Evolutionary conservation across 2,113 vertebrate genomes (phyloP).

Genomic region (Nyctereutes procyonoides): DNA sequence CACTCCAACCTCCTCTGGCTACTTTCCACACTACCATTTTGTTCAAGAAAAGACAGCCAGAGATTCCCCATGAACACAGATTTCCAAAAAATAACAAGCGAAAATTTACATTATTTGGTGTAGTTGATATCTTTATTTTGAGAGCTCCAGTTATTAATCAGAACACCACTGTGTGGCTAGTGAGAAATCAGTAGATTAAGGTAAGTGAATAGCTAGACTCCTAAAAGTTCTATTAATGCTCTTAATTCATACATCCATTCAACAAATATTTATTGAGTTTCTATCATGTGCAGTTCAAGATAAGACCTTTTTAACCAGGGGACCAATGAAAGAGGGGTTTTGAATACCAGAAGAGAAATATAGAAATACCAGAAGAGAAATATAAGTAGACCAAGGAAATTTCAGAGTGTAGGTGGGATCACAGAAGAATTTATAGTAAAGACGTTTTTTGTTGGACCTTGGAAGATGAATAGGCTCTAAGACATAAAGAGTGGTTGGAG

Average conservation of each 20-base stretch:
- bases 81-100: neutral
- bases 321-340: neutral
- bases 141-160: neutral
- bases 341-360: neutral
- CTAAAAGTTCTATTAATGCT: neutral
- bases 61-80: neutral
- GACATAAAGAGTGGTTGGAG: neutral
- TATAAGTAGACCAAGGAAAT: neutral
- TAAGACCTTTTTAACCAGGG: neutral
- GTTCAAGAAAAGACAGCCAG: neutral
- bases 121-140: neutral
- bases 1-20: neutral
- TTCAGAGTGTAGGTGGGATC: neutral
- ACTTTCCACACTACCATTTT: neutral
- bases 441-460: neutral
- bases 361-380: neutral
- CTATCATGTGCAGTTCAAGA: neutral
- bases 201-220: neutral
- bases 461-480: neutral
- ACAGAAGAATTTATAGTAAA: neutral
- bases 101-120: neutral
- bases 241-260: neutral
- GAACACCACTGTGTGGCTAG: neutral
- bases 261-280: conserved; percentile 20
- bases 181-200: neutral